Percentiles rank a stretch among this genome's conserved stretches.
Evolutionary conservation across 1,140 invertebrate species (phyloP).

Genomic region (Thaumatotibia leucotreta): DNA sequence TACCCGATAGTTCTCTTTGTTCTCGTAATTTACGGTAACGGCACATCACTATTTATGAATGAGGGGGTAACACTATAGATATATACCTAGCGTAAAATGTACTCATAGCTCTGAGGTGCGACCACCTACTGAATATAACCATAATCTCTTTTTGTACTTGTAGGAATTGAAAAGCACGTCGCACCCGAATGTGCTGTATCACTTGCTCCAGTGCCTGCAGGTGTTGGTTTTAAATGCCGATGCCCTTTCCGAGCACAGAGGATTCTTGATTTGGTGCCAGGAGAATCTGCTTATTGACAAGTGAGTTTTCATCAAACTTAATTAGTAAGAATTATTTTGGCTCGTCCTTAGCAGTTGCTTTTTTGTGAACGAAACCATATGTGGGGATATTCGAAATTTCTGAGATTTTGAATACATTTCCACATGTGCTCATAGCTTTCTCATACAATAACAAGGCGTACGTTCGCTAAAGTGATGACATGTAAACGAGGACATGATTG

Average conservation of each 20-base stretch:
- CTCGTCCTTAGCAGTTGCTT: no score
- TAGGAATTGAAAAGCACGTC: slow-evolving; percentile 89
- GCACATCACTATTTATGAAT: slow-evolving; percentile 95
- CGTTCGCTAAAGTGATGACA: no score
- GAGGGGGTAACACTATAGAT: slow-evolving; percentile 93
- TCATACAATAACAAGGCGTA: no score
- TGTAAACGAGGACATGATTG: neutral
- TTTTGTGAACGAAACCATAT: no score
- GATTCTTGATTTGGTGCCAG: slow-evolving; percentile 98
- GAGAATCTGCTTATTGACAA: slow-evolving; percentile 97
- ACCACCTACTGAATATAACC: neutral
- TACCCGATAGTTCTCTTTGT: no score
- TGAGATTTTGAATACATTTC: no score
- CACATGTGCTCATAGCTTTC: no score
- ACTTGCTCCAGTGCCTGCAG: slow-evolving; percentile 94
- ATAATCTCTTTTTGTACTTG: slow-evolving; percentile 15
- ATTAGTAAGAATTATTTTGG: no score
- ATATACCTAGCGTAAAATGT: neutral
- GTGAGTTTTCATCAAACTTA: slow-evolving; percentile 80
- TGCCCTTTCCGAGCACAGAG: slow-evolving; percentile 93
- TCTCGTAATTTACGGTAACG: no score
- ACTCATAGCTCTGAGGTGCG: slow-evolving; percentile 22
- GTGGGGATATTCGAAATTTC: no score
- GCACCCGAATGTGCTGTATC: slow-evolving; percentile 96
- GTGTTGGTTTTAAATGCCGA: slow-evolving; percentile 95